Evolutionary conservation across 1,140 invertebrate species (phyloP).

Genomic region (Ctenoplectra terminalis): DNA sequence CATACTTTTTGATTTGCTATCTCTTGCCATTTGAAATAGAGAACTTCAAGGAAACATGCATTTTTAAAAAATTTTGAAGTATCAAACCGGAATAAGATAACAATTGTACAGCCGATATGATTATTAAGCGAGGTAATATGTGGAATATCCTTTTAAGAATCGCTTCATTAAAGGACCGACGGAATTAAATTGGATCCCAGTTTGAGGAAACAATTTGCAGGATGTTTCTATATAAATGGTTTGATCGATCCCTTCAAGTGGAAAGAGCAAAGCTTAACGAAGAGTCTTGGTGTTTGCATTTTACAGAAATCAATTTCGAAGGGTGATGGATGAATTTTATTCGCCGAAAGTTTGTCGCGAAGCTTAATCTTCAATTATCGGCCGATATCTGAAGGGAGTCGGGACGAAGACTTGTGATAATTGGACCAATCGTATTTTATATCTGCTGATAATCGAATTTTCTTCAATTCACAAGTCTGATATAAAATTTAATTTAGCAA

Average conservation of each 20-base stretch:
- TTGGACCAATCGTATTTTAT: not conserved
- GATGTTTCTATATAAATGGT: conserved; percentile 10
- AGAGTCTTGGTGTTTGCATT: conserved; percentile 2
- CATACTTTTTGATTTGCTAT: too few species aligned
- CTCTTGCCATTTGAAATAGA: too few species aligned
- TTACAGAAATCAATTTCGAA: conserved; percentile 14
- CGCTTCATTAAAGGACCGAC: not conserved
- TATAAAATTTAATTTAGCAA: too few species aligned
- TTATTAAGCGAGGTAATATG: too few species aligned
- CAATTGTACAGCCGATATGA: too few species aligned
- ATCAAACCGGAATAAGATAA: too few species aligned
- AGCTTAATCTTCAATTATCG: conserved; percentile 72
- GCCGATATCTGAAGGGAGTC: conserved; percentile 25
- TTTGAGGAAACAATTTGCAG: not conserved
- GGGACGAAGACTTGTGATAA: conserved; percentile 49
- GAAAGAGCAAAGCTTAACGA: conserved; percentile 3
- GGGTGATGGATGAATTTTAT: conserved; percentile 9
- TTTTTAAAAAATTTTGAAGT: too few species aligned
- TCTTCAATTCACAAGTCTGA: not conserved
- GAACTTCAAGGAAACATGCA: too few species aligned
- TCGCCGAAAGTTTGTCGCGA: conserved; percentile 12
- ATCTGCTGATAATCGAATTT: not conserved
- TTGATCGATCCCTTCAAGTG: not conserved
- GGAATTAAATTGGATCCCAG: not conserved
- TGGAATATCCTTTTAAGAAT: not conserved